These are phyloP conservation scores for Carettochelys insculpta DNA, from an alignment of 2,113 vertebrate genomes.

Conservation along the genomic window DNA sequence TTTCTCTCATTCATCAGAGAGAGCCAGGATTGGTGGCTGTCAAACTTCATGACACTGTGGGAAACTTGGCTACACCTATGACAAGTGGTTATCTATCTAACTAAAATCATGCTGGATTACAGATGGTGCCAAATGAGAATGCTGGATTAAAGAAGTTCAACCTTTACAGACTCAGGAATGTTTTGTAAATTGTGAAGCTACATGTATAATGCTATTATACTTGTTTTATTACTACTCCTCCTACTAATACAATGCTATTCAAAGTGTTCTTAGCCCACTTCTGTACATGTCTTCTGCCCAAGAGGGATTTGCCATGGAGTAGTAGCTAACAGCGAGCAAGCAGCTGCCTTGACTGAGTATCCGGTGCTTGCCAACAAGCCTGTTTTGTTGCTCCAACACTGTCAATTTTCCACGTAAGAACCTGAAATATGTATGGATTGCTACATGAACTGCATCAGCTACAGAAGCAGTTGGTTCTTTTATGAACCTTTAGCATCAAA, in stretches of 20 bases:
- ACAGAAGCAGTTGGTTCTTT: not conserved
- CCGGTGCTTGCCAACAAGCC: not conserved
- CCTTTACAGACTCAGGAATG: fast-evolving
- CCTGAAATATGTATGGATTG: not conserved
- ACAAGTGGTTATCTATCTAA: too few relatives aligned
- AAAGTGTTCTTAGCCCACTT: not conserved
- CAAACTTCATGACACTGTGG: too few relatives aligned
- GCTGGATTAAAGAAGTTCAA: too few relatives aligned
- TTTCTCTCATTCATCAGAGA: too few relatives aligned
- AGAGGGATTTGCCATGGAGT: not conserved
- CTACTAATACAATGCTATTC: not conserved
- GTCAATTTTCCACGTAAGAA: not conserved
- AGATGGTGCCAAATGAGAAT: too few relatives aligned
- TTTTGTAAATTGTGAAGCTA: not conserved
- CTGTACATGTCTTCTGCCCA: not conserved
- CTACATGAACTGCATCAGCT: not conserved
- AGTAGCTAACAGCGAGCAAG: not conserved
- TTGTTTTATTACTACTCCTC: too few relatives aligned
- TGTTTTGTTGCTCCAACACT: not conserved
- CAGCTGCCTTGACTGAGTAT: not conserved
- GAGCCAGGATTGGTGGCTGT: too few relatives aligned
- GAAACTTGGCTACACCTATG: too few relatives aligned
- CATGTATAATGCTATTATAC: fast-evolving
- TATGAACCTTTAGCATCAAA: not conserved
- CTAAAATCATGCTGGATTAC: too few relatives aligned